Conservation (phyloP, 2,113 vertebrate species). For the Calidris pygmaea region DNA sequence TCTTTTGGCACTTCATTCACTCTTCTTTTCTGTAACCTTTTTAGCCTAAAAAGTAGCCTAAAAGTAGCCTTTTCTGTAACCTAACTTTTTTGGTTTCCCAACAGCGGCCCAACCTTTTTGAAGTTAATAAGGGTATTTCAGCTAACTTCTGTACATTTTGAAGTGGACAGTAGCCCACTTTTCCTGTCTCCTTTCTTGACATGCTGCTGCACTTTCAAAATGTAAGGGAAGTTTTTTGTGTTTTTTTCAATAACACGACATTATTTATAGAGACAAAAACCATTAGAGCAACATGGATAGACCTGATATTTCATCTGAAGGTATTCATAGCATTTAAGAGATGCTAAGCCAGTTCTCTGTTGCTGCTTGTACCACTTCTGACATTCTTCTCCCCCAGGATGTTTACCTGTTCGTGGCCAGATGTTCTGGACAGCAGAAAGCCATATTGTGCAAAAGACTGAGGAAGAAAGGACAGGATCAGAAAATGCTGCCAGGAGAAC, state of each 20-base stretch:
- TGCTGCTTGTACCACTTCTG: not conserved
- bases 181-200: not conserved
- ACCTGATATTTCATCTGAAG: not conserved
- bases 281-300: not conserved
- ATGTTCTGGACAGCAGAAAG: conserved; percentile 55
- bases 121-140: not conserved
- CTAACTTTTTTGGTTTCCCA: not conserved
- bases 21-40: not conserved
- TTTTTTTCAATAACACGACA: not conserved
- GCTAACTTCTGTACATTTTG: not conserved
- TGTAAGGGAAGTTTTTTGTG: not conserved
- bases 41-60: too few species aligned
- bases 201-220: not conserved
- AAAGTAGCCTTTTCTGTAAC: not conserved
- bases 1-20: not conserved
- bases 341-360: not conserved
- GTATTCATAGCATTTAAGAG: not conserved
- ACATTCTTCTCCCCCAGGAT: not conserved
- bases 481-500: not conserved
- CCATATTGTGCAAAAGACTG: conserved; percentile 39
- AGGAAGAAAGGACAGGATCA: conserved; percentile 46
- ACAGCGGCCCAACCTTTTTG: not conserved
- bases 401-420: conserved; percentile 60
- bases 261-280: not conserved
- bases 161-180: not conserved